phyloP scores from a whole-genome alignment of 1,140 invertebrate species.

The Drusus annulatus region DNA sequence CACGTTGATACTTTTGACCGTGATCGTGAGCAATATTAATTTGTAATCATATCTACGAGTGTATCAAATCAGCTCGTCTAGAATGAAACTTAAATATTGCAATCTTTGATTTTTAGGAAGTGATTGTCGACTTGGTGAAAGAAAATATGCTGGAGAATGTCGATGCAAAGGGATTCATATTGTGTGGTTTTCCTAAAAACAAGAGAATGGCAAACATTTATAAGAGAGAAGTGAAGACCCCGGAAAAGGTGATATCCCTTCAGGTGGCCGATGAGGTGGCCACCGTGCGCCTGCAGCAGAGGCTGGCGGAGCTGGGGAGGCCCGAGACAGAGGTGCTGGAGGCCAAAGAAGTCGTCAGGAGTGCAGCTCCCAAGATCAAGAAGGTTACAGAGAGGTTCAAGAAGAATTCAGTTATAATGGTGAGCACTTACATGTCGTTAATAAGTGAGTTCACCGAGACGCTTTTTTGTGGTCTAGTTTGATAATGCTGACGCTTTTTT shows the following conservation, averaged over 20 bases:
- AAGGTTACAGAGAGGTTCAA: constrained; percentile 46
- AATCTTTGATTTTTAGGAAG: constrained; percentile 58
- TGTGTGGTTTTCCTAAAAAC: constrained; percentile 69
- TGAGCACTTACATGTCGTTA: neutral
- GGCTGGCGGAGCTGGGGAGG: constrained; percentile 44
- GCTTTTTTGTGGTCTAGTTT: no score
- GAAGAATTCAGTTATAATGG: constrained; percentile 31
- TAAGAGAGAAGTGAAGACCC: constrained; percentile 67
- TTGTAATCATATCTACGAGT: no score
- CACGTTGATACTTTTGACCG: no score
- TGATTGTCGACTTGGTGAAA: constrained; percentile 68
- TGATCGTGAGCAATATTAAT: no score
- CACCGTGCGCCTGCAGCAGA: constrained; percentile 40
- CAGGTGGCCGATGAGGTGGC: constrained; percentile 67
- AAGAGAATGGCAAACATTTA: constrained; percentile 67
- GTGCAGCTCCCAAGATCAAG: constrained; percentile 36
- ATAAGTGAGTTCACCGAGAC: no score
- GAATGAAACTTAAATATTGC: no score
- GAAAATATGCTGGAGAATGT: constrained; percentile 68
- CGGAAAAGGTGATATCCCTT: constrained; percentile 68
- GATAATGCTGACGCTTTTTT: neutral
- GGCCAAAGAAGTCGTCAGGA: constrained; percentile 30
- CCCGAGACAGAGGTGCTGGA: constrained; percentile 36
- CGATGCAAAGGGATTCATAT: constrained; percentile 67
- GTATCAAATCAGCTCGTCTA: no score